Base-by-base conservation (phyloP, 92 coral and sea anemone genomes). In the Meandrina meandrites region DNA sequence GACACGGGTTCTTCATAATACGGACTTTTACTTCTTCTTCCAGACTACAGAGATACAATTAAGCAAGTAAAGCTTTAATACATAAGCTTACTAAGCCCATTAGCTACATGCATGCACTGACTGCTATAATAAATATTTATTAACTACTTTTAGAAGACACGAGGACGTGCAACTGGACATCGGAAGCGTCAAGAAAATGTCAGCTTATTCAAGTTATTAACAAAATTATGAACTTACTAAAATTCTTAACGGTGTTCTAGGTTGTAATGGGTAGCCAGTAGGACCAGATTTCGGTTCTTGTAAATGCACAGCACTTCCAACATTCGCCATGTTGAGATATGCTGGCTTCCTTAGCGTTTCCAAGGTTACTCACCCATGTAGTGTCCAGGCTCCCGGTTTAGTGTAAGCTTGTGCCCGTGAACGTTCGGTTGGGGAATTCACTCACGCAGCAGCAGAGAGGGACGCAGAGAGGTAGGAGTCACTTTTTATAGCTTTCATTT, bases 1-100 rank as follows among this genome's bases (percentile, higher is more conserved):
- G 99, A 93, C 40, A 91, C 87, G 22, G 98, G 98, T 50, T 95
- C 99, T 81, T 94, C 98, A 73, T 95, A 91, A 85, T 90, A 92
- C 31, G 98, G 96, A 67, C 98, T 93, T 53, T 82, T 90, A 90
- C 99, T 97, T 74, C 94, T 81, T 72, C 98, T 91, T 9, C 98
- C 99, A 64, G 94, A 51, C 96, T 94, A 32, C 11, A 80, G 60
- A n/a, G 14, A 57, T n/a, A 48, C 53, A 9, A 13, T n/a, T 48
- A 12, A 48, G 53, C 53, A 9, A 48, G 53, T 48, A 0, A 48
- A 45, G n/a, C n/a, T n/a, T n/a, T n/a, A n/a, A n/a, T n/a, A n/a
- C n/a, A n/a, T n/a, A n/a, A n/a, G n/a, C n/a, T n/a, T n/a, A n/a
- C n/a, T n/a, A n/a, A n/a, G n/a, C n/a, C n/a, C n/a, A n/a, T n/a